phyloP scores from a whole-genome alignment of 1,140 invertebrate genomes.

The Drosophila lowei region DNA sequence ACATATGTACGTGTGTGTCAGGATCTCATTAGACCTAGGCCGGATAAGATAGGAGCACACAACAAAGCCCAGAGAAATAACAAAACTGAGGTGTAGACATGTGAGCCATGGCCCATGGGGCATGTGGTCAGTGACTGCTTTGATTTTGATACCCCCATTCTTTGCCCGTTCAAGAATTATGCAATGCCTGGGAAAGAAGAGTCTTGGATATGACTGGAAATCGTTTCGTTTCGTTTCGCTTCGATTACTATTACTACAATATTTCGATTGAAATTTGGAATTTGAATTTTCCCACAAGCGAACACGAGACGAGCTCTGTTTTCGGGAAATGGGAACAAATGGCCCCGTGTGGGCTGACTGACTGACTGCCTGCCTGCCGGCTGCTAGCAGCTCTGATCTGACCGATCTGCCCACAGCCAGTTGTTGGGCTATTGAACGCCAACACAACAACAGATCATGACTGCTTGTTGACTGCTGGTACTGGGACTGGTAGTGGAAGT shows the following conservation, averaged over 20 bases:
- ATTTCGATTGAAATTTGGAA: slow-evolving; percentile 22
- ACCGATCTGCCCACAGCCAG: slow-evolving; percentile 16
- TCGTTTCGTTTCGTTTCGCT: too few relatives aligned
- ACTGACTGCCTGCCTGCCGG: neutral
- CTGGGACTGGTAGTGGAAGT: neutral
- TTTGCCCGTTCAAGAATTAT: neutral
- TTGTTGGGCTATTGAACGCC: slow-evolving; percentile 22
- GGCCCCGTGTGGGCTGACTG: slow-evolving; percentile 17
- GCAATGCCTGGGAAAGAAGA: too few relatives aligned
- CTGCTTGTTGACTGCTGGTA: neutral
- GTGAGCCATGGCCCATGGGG: slow-evolving; percentile 32
- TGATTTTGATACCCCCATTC: too few relatives aligned
- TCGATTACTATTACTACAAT: too few relatives aligned
- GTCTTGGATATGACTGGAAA: too few relatives aligned
- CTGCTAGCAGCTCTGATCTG: neutral
- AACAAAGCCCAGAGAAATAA: neutral
- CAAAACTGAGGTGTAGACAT: slow-evolving; percentile 24
- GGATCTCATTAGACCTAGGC: slow-evolving; percentile 58
- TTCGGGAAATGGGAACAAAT: slow-evolving; percentile 17
- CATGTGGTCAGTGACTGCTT: slow-evolving; percentile 42
- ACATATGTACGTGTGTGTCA: slow-evolving; percentile 13
- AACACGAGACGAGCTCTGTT: too few relatives aligned
- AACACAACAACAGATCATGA: slow-evolving; percentile 18
- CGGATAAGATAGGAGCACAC: slow-evolving; percentile 61
- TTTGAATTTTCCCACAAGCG: slow-evolving; percentile 25